Evolutionary conservation across 1,140 invertebrate genomes (phyloP), one percentile per base, ranked within the genome.

Genomic region (Ips typographus): DNA sequence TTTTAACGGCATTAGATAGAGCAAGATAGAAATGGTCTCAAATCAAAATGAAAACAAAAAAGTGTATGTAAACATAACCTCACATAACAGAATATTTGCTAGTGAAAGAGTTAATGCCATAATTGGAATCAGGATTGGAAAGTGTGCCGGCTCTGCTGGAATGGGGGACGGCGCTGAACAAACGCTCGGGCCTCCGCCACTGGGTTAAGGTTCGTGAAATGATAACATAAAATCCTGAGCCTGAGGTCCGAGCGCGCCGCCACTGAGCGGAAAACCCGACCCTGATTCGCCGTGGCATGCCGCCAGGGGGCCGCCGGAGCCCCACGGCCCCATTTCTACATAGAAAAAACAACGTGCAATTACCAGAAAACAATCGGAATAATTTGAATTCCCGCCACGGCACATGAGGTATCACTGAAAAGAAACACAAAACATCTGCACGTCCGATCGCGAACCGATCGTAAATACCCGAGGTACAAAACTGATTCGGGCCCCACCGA

Each of bases 381-480:
- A 69, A 61, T 70, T 70, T 65, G 63, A 71, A 77, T 79, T 79
- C 78, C 78, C 78, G 78, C 78, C 76, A 77, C 68, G 53, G 72
- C 71, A 75, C 74, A 74, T 79, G 73, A 70, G 70, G 74, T 74
- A 71, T 76, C 69, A 71, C 60, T 65, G 67, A 70, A 74, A 72
- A 68, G 72, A 71, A 72, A 76, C 76, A 76, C 71, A 72, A 70
- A 77, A 79, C 77, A 79, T 76, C 78, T 79, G 79, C 76, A 77
- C 75, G 74, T 68, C 77, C 77, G 78, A 79, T 79, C 75, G 77
- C 71, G 73, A 71, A 70, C 77, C 73, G 71, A 77, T 80, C 79
- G 79, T 79, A 79, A 79, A 79, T 78, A 79, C 71, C 79, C 79
- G 79, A 80, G 77, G 65, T 72, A 76, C 70, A 73, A 74, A 57